Conservation (phyloP, 2,113 vertebrate species). For the Ceuthmochares aereus region DNA sequence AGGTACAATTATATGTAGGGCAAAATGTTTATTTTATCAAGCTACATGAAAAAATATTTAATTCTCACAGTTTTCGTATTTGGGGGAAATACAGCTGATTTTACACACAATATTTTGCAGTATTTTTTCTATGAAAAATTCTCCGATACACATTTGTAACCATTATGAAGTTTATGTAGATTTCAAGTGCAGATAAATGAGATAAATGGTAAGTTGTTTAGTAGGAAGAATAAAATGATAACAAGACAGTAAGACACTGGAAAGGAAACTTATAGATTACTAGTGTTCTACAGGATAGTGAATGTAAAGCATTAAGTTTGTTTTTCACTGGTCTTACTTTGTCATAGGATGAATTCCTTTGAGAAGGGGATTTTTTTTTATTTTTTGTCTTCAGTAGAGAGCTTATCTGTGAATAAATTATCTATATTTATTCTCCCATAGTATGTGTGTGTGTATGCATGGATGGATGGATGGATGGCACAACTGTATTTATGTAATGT, state of each 20-base stretch:
- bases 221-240: neutral
- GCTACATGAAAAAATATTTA: neutral
- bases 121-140: slow-evolving; percentile 28
- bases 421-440: neutral
- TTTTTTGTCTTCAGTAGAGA: neutral
- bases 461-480: neutral
- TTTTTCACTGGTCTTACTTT: neutral
- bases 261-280: neutral
- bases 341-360: neutral
- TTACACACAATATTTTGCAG: neutral
- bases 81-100: neutral
- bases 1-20: slow-evolving; percentile 5
- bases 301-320: neutral
- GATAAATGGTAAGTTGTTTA: neutral
- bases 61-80: neutral
- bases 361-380: neutral
- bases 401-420: slow-evolving; percentile 24
- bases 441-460: neutral
- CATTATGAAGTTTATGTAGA: neutral
- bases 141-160: neutral
- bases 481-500: neutral
- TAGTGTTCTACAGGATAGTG: neutral
- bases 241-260: neutral
- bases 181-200: neutral
- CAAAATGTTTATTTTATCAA: slow-evolving; percentile 16